These are phyloP conservation scores for Clusia tigrina DNA, from an alignment of 2,888 invertebrate genomes.

Conservation along the genomic window DNA sequence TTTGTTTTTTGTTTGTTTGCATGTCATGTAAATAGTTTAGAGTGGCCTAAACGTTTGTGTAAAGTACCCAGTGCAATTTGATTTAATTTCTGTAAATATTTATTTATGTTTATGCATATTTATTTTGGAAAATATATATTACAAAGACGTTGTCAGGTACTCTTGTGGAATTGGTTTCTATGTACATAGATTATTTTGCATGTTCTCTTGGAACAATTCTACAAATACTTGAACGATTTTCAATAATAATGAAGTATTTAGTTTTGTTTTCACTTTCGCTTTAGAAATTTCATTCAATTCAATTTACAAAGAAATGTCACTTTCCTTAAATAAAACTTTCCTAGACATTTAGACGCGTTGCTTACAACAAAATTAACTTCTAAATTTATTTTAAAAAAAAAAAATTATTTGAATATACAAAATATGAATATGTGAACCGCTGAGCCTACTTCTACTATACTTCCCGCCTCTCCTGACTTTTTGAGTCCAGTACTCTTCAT, in stretches of 20 bases:
- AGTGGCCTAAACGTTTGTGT: too few species aligned
- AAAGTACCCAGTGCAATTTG: too few species aligned
- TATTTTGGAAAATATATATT: conserved; percentile 46
- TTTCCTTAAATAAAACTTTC: conserved; percentile 1
- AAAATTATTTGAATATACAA: neutral
- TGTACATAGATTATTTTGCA: neutral
- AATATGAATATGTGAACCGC: conserved; percentile 1
- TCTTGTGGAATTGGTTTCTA: neutral
- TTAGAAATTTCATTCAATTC: conserved; percentile 35
- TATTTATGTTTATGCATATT: conserved; percentile 29
- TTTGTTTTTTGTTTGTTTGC: neutral
- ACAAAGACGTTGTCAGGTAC: conserved; percentile 13
- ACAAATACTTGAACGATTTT: conserved; percentile 29
- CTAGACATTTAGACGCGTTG: conserved; percentile 19
- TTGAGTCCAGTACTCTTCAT: neutral
- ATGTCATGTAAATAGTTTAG: too few species aligned
- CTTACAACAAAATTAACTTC: conserved; percentile 1
- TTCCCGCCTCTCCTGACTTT: conserved; percentile 6
- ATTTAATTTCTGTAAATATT: conserved; percentile 1
- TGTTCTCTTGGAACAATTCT: conserved; percentile 14
- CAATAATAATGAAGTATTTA: conserved; percentile 14
- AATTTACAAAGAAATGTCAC: conserved; percentile 27
- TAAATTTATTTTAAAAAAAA: conserved; percentile 6
- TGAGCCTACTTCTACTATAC: conserved; percentile 9
- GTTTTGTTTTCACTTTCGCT: conserved; percentile 39